These are phyloP conservation scores for Drosophila nigromelanica DNA, from an alignment of 1,140 invertebrate genomes.

Conservation along the genomic window DNA sequence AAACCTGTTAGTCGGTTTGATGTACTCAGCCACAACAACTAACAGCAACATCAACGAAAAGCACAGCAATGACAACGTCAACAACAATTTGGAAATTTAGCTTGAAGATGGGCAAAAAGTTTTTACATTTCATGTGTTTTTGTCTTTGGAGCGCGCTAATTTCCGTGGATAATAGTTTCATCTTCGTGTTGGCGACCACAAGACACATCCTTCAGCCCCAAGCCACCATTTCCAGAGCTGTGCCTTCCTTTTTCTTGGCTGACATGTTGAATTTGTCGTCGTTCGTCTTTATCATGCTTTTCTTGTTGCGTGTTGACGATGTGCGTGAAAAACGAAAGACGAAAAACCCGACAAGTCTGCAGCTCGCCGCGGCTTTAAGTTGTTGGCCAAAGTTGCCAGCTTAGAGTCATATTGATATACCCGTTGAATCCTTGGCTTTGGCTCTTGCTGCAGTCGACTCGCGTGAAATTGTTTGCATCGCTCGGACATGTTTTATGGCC, in stretches of 20 bases:
- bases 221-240: not conserved
- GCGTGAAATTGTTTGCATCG: conserved; percentile 60
- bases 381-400: conserved; percentile 57
- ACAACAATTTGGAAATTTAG: conserved; percentile 74
- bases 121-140: conserved; percentile 75
- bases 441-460: conserved; percentile 35
- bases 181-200: conserved; percentile 58
- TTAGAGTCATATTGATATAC: conserved; percentile 66
- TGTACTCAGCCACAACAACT: conserved; percentile 25
- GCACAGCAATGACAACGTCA: conserved; percentile 53
- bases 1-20: conserved; percentile 22
- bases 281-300: conserved; percentile 61
- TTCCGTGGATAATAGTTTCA: conserved; percentile 80
- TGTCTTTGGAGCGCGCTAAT: conserved; percentile 72
- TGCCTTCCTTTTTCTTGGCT: conserved; percentile 34
- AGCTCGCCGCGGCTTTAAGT: conserved; percentile 58
- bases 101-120: conserved; percentile 64
- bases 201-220: conserved; percentile 4
- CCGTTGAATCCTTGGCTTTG: conserved; percentile 35
- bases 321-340: conserved; percentile 41
- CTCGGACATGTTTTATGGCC: conserved; percentile 46
- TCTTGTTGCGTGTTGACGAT: conserved; percentile 55
- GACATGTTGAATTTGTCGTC: conserved; percentile 76
- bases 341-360: conserved; percentile 9
- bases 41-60: conserved; percentile 19